phyloP scores from a whole-genome alignment of 2,888 invertebrate species.

The Psylliodes chrysocephalus region DNA sequence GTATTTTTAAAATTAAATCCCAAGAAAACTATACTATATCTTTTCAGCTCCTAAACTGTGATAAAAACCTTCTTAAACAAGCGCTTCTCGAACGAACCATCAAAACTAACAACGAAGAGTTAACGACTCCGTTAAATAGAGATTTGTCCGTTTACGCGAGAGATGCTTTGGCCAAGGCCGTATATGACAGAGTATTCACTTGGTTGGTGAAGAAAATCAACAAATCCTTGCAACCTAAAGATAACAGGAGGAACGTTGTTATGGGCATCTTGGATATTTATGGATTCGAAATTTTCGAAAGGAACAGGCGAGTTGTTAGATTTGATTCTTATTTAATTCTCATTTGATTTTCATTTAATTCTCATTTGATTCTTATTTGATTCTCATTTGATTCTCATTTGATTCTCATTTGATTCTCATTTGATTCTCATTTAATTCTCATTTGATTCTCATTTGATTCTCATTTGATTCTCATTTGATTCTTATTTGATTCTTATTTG shows the following conservation, averaged over 20 bases:
- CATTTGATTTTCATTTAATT: no score
- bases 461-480: no score
- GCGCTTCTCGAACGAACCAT: constrained; percentile 88
- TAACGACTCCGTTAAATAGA: constrained; percentile 81
- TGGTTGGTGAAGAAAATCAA: constrained; percentile 90
- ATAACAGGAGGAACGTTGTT: constrained; percentile 71
- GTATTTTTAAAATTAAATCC: no score
- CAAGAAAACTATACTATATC: no score
- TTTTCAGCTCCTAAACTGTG: constrained; percentile 78
- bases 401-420: no score
- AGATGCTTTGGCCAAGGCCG: constrained; percentile 90
- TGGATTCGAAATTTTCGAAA: constrained; percentile 93
- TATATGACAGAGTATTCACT: constrained; percentile 90
- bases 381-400: no score
- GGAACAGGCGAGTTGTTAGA: constrained; percentile 82
- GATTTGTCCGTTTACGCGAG: constrained; percentile 87
- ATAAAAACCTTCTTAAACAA: constrained; percentile 72
- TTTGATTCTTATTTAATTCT: no score
- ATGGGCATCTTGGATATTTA: constrained; percentile 95
- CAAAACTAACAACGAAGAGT: constrained; percentile 85
- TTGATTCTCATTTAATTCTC: no score
- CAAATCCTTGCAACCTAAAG: constrained; percentile 73
- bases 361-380: no score
- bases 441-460: no score
- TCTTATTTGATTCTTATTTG: no score